phyloP scores from a whole-genome alignment of 2,888 invertebrate species.

The Drosophila fungiperda region DNA sequence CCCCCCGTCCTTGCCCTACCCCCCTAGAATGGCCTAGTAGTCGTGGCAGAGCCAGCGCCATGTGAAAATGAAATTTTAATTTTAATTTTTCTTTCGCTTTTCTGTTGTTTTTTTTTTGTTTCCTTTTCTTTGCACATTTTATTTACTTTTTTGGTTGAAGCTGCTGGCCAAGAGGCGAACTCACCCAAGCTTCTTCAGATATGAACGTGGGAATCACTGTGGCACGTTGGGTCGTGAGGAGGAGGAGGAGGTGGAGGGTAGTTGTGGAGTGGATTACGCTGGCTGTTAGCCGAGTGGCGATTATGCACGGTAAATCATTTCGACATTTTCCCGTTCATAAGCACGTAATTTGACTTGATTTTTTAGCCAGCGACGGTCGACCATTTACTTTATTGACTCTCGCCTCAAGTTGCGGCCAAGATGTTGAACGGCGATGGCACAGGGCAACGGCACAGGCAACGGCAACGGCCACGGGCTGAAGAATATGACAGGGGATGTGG shows the following conservation, averaged over 20 bases:
- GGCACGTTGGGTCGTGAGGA: neutral
- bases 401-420: constrained; percentile 52
- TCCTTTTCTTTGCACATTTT: constrained; percentile 26
- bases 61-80: constrained; percentile 73
- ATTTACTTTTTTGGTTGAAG: constrained; percentile 16
- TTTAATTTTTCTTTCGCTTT: constrained; percentile 64
- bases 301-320: constrained; percentile 83
- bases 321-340: constrained; percentile 81
- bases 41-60: constrained; percentile 6
- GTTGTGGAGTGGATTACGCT: constrained; percentile 32
- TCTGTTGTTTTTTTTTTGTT: neutral
- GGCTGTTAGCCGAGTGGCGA: constrained; percentile 54
- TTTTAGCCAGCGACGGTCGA: constrained; percentile 40
- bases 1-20: neutral
- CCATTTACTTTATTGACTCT: constrained; percentile 75
- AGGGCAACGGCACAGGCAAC: neutral
- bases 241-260: neutral
- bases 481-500: neutral
- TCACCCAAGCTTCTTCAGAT: constrained; percentile 27
- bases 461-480: neutral
- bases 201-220: constrained; percentile 8
- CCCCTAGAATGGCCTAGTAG: neutral
- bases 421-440: constrained; percentile 24
- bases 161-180: constrained; percentile 54
- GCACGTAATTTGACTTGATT: constrained; percentile 82